Conservation (phyloP, 2,113 vertebrate species). For the Clarias magur region DNA sequence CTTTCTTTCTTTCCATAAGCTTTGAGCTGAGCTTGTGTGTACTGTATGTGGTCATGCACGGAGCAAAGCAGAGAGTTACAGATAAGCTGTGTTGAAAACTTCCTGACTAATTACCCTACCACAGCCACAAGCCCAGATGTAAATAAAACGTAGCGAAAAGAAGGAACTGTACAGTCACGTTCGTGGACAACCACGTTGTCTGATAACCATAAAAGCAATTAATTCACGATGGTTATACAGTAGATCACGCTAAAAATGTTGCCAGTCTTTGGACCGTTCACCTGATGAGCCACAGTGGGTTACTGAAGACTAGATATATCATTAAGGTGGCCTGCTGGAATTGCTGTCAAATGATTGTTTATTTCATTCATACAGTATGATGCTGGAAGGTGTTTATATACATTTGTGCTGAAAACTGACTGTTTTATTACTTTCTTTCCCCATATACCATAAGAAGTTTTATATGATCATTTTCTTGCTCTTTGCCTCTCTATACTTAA, state of each 20-base stretch:
- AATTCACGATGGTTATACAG: slow-evolving; percentile 36
- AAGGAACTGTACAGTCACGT: background rate
- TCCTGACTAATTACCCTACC: background rate
- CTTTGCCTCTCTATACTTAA: slow-evolving; percentile 8
- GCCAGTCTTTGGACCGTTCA: slow-evolving; percentile 39
- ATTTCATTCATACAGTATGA: background rate
- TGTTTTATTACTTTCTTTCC: background rate
- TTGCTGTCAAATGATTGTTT: slow-evolving; percentile 38
- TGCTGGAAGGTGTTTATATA: slow-evolving; percentile 3
- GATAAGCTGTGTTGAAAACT: background rate
- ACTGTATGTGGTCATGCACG: background rate
- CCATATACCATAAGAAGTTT: background rate
- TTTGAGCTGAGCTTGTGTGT: background rate
- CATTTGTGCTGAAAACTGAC: slow-evolving; percentile 6
- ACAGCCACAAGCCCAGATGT: background rate
- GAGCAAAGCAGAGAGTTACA: background rate
- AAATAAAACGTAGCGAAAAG: background rate
- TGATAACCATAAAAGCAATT: slow-evolving; percentile 38
- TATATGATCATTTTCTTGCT: background rate
- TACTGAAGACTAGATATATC: slow-evolving; percentile 31
- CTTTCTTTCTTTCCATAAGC: background rate
- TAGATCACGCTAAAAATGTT: slow-evolving; percentile 46
- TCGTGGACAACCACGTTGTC: background rate
- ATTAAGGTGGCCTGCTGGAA: slow-evolving; percentile 37
- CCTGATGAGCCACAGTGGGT: slow-evolving; percentile 48